These are phyloP conservation scores for Leucophenga varia DNA, from an alignment of 1,140 invertebrate genomes.

Conservation along the genomic window DNA sequence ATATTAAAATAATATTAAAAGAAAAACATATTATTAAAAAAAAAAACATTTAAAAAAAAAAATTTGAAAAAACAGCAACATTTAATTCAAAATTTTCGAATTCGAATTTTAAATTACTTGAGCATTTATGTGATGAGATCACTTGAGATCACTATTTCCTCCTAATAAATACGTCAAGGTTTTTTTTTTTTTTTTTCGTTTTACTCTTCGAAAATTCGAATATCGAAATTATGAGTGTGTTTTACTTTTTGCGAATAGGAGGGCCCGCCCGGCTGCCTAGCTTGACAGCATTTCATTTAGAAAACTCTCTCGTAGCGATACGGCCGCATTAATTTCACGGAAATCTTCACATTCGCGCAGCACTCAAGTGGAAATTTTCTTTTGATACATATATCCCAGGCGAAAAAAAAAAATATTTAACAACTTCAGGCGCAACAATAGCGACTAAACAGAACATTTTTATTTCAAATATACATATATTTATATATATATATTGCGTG, in stretches of 20 bases:
- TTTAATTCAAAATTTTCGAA: conserved; percentile 13
- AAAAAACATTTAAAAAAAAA: conserved; percentile 11
- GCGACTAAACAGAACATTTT: too few species aligned
- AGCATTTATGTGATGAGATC: conserved; percentile 5
- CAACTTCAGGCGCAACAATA: conserved; percentile 21
- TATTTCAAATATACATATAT: conserved; percentile 20
- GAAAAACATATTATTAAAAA: too few species aligned
- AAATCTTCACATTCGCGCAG: conserved; percentile 41
- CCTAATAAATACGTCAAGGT: too few species aligned
- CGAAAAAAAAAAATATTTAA: conserved; percentile 28
- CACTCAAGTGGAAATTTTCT: conserved; percentile 16
- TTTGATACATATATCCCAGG: conserved; percentile 13
- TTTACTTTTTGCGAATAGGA: too few species aligned
- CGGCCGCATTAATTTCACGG: conserved; percentile 53
- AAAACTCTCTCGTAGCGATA: conserved; percentile 51
- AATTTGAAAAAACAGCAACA: conserved; percentile 16
- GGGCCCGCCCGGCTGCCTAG: background rate
- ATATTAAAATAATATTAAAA: too few species aligned
- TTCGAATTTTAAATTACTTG: conserved; percentile 35
- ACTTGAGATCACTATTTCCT: too few species aligned
- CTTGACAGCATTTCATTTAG: conserved; percentile 53
- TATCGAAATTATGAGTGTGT: too few species aligned
- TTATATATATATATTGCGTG: conserved; percentile 6
- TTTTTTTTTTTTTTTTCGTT: too few species aligned
- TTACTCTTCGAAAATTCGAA: too few species aligned